A percentile compares a stretch with the other conserved stretches of the same genome.
Evolutionary conservation across 1,140 invertebrate species (phyloP).

Genomic region (Cotesia glomerata): DNA sequence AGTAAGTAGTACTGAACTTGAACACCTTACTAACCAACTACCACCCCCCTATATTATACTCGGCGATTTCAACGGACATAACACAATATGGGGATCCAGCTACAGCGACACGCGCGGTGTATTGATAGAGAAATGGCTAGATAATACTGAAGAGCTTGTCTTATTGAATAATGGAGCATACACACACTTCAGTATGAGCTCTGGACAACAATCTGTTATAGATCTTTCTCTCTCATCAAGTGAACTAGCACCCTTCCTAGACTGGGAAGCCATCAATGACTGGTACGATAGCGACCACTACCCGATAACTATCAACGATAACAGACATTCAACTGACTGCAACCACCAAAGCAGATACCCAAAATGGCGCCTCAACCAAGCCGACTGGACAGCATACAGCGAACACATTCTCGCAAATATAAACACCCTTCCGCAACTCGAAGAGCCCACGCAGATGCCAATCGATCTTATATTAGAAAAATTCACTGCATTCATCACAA

Average conservation of each 20-base stretch:
- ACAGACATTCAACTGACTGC: too few species aligned
- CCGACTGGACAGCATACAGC: too few species aligned
- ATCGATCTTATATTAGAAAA: too few species aligned
- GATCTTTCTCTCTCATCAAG: constrained; percentile 39
- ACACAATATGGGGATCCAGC: constrained; percentile 42
- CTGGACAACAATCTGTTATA: constrained; percentile 38
- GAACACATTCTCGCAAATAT: too few species aligned
- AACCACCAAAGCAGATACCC: too few species aligned
- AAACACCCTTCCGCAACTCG: too few species aligned
- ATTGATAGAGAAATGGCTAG: constrained; percentile 35
- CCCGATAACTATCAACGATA: constrained; percentile 30
- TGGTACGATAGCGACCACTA: constrained; percentile 48
- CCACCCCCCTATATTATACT: constrained; percentile 41
- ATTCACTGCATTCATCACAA: too few species aligned
- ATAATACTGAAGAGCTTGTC: constrained; percentile 34
- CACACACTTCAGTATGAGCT: constrained; percentile 41
- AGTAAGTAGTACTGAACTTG: constrained; percentile 26
- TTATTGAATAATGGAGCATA: constrained; percentile 37
- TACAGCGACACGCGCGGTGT: constrained; percentile 40
- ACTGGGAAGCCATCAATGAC: constrained; percentile 42
- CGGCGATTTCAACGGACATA: constrained; percentile 45
- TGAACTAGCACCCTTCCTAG: constrained; percentile 18
- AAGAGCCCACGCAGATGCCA: too few species aligned
- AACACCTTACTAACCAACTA: constrained; percentile 39
- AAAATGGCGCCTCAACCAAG: too few species aligned